A percentile compares a stretch with the other conserved stretches of the same genome.
Evolutionary conservation across 2,113 vertebrate species (phyloP).

Genomic region (Micronycteris hirsuta): DNA sequence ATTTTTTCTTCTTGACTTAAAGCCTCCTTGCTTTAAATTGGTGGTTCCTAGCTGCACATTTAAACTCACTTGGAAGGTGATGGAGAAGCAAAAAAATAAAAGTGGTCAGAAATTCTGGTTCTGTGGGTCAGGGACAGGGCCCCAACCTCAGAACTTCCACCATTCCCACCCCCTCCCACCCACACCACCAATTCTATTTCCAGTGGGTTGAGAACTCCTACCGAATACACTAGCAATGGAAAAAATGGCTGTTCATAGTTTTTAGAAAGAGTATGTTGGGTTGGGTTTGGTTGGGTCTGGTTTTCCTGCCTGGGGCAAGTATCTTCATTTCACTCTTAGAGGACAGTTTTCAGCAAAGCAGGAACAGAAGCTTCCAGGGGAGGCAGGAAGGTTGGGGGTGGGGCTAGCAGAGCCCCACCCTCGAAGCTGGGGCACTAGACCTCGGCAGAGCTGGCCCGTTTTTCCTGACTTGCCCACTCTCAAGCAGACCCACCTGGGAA

Average conservation of each 20-base stretch:
- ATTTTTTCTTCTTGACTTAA: neutral
- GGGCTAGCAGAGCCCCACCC: too few species aligned
- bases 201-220: neutral
- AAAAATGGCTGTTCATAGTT: neutral
- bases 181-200: neutral
- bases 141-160: too few species aligned
- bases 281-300: neutral
- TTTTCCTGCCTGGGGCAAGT: neutral
- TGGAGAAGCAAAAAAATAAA: neutral
- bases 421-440: too few species aligned
- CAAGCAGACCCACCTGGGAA: neutral
- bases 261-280: neutral
- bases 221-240: too few species aligned
- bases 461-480: neutral
- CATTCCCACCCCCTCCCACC: fast-evolving
- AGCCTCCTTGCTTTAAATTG: neutral
- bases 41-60: neutral
- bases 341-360: neutral
- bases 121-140: fast-evolving
- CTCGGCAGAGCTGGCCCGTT: neutral
- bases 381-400: neutral
- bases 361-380: fast-evolving
- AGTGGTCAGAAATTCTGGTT: neutral
- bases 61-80: too few species aligned
- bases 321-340: neutral